Conservation (phyloP, 2,113 vertebrate genomes). For the Emydura subglobosa region DNA sequence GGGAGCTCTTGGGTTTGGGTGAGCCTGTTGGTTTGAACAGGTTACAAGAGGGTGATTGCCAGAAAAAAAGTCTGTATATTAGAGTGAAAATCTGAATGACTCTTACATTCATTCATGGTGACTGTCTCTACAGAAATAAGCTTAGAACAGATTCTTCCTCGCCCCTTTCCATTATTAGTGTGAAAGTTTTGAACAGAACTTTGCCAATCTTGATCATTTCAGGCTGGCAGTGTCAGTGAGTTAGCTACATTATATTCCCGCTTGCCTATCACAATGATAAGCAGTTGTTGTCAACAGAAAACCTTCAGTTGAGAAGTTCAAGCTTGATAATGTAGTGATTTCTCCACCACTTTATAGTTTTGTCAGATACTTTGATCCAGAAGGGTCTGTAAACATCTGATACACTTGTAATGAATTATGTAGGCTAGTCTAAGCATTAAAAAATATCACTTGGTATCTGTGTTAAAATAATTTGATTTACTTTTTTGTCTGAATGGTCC, state of each 20-base stretch:
- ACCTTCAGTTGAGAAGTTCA: fast-evolving
- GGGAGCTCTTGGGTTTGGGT: fast-evolving
- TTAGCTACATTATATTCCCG: neutral
- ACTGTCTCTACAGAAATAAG: no score
- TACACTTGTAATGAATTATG: fast-evolving
- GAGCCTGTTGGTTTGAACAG: neutral
- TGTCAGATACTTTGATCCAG: neutral
- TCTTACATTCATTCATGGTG: no score
- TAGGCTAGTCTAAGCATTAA: neutral
- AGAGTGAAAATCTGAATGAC: fast-evolving
- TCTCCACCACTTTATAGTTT: neutral
- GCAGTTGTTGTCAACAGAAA: neutral
- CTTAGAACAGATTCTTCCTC: neutral
- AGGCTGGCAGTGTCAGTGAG: neutral
- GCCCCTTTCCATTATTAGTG: neutral
- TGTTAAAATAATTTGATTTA: neutral
- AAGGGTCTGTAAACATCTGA: neutral
- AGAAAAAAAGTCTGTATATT: neutral
- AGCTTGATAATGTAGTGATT: neutral
- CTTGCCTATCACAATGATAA: neutral
- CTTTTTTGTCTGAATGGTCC: neutral
- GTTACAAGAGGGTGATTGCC: fast-evolving
- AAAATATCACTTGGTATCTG: neutral
- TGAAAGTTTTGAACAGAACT: neutral
- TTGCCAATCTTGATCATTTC: neutral